These are phyloP conservation scores for Harpagifer antarcticus DNA, from an alignment of 2,797 vertebrate species.

Conservation along the genomic window DNA sequence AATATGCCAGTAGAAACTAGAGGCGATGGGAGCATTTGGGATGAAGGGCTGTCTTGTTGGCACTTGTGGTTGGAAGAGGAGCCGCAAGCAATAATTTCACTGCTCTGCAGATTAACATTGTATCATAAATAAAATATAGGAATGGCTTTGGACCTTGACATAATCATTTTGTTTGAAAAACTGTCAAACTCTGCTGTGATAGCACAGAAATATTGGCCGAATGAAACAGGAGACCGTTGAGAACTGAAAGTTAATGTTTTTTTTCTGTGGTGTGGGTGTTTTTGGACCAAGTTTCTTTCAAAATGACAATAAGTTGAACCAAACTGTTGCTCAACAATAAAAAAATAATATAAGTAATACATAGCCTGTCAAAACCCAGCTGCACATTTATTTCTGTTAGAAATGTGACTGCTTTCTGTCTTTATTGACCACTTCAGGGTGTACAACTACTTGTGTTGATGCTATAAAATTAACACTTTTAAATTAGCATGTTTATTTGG, in stretches of 20 bases:
- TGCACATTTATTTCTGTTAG: neutral
- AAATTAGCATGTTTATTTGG: slow-evolving; percentile 1
- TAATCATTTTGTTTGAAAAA: slow-evolving; percentile 11
- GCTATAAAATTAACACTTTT: neutral
- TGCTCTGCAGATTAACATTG: slow-evolving; percentile 30
- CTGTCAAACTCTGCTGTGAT: neutral
- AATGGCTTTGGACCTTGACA: neutral
- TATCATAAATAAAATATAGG: slow-evolving; percentile 1
- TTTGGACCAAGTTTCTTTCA: neutral
- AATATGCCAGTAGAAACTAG: slow-evolving; percentile 48
- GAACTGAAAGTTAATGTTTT: neutral
- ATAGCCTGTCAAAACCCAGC: too few species aligned
- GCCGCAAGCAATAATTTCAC: slow-evolving; percentile 21
- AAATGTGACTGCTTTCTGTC: neutral
- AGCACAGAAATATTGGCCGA: neutral
- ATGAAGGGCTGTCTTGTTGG: slow-evolving; percentile 49
- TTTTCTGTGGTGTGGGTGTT: neutral
- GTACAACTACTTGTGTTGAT: neutral
- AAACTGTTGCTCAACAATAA: neutral
- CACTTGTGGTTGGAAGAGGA: slow-evolving; percentile 36
- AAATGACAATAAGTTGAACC: neutral
- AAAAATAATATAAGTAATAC: neutral
- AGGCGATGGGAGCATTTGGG: slow-evolving; percentile 37
- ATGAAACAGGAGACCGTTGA: neutral
- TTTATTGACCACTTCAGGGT: neutral